phyloP scores from a whole-genome alignment of 2,113 vertebrate species.

The Himantopus leucocephalus region DNA sequence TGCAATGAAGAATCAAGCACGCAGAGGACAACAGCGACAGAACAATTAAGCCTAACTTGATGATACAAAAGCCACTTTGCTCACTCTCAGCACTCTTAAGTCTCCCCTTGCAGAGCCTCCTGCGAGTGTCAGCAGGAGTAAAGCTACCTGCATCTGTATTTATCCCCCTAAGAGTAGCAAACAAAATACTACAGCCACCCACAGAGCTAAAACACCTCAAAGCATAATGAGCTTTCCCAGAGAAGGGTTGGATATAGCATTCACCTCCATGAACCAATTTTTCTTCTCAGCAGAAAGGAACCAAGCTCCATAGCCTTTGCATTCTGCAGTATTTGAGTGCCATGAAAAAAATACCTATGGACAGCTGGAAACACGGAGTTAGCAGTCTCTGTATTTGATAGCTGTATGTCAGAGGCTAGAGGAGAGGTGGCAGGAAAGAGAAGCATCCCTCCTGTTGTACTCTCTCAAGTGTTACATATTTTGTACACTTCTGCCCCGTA shows the following conservation, averaged over 20 bases:
- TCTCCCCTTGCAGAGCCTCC: neutral
- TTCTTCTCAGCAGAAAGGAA: neutral
- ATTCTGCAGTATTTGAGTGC: neutral
- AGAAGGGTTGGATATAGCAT: neutral
- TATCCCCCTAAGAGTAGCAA: neutral
- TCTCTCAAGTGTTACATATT: fast-evolving
- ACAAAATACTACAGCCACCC: neutral
- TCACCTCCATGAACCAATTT: neutral
- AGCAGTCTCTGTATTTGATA: neutral
- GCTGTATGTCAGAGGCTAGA: neutral
- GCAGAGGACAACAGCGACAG: neutral
- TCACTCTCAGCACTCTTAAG: neutral
- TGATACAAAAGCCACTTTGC: neutral
- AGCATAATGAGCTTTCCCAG: neutral
- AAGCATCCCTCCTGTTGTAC: neutral
- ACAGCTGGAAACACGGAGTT: neutral
- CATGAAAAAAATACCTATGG: neutral
- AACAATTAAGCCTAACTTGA: neutral
- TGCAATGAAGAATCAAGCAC: neutral
- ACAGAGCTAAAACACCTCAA: neutral
- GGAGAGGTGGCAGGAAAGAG: neutral
- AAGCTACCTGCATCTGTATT: neutral
- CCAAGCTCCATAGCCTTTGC: neutral
- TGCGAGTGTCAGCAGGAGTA: neutral
- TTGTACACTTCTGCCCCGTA: neutral